Conservation (phyloP, 2,113 vertebrate species). For the Passerina amoena region DNA sequence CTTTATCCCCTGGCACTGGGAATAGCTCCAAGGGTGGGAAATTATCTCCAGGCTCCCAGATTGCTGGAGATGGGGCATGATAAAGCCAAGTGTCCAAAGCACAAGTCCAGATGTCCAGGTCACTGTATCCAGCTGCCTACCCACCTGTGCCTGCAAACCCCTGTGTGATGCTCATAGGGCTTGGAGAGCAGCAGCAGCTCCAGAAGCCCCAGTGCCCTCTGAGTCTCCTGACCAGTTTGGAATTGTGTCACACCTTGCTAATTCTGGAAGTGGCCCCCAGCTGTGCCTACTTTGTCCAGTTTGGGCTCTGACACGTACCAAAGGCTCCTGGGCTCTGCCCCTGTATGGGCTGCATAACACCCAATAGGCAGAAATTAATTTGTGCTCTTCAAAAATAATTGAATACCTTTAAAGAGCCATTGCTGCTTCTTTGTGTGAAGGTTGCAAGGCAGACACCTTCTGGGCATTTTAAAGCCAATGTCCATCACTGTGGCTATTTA, state of each 20-base stretch:
- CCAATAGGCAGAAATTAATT: background rate
- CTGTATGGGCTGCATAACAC: background rate
- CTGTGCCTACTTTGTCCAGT: fast-evolving
- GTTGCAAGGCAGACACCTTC: background rate
- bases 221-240: fast-evolving
- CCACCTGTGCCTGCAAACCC: background rate
- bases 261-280: background rate
- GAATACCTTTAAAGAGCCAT: background rate
- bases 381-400: background rate
- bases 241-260: background rate
- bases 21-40: background rate
- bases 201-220: fast-evolving
- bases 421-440: background rate
- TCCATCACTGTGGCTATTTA: background rate
- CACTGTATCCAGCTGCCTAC: background rate
- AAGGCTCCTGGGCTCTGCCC: background rate
- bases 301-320: background rate
- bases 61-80: background rate
- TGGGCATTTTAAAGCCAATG: background rate
- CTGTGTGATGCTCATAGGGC: fast-evolving
- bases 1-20: background rate
- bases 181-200: background rate
- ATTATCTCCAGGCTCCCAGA: background rate
- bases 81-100: background rate
- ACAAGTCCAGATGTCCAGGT: background rate